Base-by-base conservation (phyloP, 2,888 invertebrate genomes). In the Drosophila neotestacea region DNA sequence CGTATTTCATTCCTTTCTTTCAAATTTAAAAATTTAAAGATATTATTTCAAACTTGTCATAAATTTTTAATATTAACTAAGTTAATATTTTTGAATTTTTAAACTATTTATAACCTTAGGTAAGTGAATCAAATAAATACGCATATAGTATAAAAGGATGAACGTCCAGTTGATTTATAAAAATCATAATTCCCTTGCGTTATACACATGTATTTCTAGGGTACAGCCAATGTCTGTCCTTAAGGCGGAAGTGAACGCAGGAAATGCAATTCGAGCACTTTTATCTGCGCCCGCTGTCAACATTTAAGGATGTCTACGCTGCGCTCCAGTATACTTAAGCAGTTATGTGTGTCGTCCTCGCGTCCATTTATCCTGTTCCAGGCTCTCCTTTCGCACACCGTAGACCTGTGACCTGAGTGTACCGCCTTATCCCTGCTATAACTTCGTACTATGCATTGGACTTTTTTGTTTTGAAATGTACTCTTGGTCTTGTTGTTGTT, bases 251-350 rank as follows among this genome's bases (percentile, higher is more conserved):
- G 80, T 80, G 63, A 69, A 66, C 60, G 32, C 69, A 62, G 76
- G 60, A 81, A 83, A 75, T 83, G 86, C 84, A 81, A 73, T 83
- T 81, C 72, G 79, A 85, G 79, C 78, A 76, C 82, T 86, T 87
- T 86, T 86, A 82, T 79, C 82, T 73, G 72, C 66, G 69, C 59
- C 66, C 50, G 62, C 77, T 83, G 78, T 78, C 86, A 81, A 74
- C 80, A 79, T 80, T 78, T 81, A 79, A 75, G 82, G 59, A 71
- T 67, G 77, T 71, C 71, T 73, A 61, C 66, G 68, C 72, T 73
- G 60, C 65, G 47, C 70, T 62, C 48, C 70, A 73, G 78, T 73
- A 79, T 77, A 67, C 83, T 81, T 77, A 74, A 77, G 81, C 79
- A 71, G 69, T 79, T 84, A 66, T 69, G 69, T 70, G 46, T 66